Evolutionary conservation across 30 jellyfish, hydroid and myxozoan genomes (phyloP), one percentile per base, ranked within the genome.

Genomic region (Sanderia malayensis): DNA sequence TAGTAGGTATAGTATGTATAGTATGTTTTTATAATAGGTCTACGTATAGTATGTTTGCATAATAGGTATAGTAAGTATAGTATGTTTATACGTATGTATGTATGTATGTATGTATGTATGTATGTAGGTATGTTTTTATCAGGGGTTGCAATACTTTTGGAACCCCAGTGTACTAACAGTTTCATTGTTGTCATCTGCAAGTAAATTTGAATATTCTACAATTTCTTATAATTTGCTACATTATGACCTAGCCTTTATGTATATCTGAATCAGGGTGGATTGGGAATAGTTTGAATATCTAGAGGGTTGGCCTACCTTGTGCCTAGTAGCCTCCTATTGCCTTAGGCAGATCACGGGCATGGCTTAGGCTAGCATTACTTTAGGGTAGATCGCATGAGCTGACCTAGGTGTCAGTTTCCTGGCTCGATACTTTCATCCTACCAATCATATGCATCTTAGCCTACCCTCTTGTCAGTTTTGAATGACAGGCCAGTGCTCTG

Each of bases 401-500:
- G 55, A 41, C 55, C 8, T 41, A 41, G 55, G 55, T 41, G 55
- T 41, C 55, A 8, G 15, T 41, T 15, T 41, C 55, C 55, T 15
- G 55, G 55, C 55, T 41, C 15, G 55, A 41, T 41, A 41, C 55
- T 41, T 41, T 15, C 55, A 41, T 41, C 8, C 55, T 15, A 41
- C 8, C 55, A 41, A 41, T 41, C 55, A 41, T 41, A 41, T 15
- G 55, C 55, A 41, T 41, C 55, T 41, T 41, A 41, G 55, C 55
- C 55, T 41, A 41, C 11, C 55, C 55, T 41, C 55, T 41, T 41
- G 55, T 41, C 55, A 41, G 55, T 41, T 41, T 41, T 41, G 11
- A 41, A 41, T 41, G 55, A 41, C 55, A 41, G 55, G 55, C 55
- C 55, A 41, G 55, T 41, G 55, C 55, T 41, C 55, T 41, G 55